Conservation (phyloP, 1,140 invertebrate species). For the Drosophila seguyi region DNA sequence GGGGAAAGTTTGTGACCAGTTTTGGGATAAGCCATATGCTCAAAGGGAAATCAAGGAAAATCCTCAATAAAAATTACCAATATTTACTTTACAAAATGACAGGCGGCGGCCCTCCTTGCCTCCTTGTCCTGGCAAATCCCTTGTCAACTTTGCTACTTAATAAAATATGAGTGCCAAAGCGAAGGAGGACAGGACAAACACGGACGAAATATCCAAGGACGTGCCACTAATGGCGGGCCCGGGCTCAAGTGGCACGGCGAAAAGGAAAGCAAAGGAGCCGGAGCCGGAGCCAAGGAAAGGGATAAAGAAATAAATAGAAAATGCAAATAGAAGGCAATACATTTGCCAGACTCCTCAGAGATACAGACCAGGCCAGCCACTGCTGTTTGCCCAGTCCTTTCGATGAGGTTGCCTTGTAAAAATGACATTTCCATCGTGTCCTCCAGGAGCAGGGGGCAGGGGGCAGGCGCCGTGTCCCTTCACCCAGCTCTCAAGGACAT, state of each 20-base stretch:
- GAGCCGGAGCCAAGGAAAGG: conserved; percentile 53
- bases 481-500: conserved; percentile 68
- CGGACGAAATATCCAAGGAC: conserved; percentile 69
- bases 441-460: neutral
- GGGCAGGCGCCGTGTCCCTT: neutral
- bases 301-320: conserved; percentile 84
- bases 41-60: conserved; percentile 72
- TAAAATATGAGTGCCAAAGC: conserved; percentile 83
- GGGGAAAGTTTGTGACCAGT: conserved; percentile 50
- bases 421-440: conserved; percentile 52
- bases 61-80: conserved; percentile 85
- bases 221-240: conserved; percentile 77
- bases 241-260: conserved; percentile 64
- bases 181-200: conserved; percentile 60
- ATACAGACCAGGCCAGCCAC: conserved; percentile 7
- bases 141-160: conserved; percentile 84
- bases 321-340: conserved; percentile 83
- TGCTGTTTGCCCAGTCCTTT: conserved; percentile 57
- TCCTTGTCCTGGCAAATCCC: conserved; percentile 60
- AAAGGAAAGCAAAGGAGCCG: conserved; percentile 6
- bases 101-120: conserved; percentile 11
- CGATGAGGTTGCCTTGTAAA: conserved; percentile 32
- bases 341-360: conserved; percentile 60
- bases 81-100: conserved; percentile 85
- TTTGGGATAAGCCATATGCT: conserved; percentile 65